Base-by-base conservation (phyloP, 2,797 vertebrate species). In the Tachyglossus aculeatus region DNA sequence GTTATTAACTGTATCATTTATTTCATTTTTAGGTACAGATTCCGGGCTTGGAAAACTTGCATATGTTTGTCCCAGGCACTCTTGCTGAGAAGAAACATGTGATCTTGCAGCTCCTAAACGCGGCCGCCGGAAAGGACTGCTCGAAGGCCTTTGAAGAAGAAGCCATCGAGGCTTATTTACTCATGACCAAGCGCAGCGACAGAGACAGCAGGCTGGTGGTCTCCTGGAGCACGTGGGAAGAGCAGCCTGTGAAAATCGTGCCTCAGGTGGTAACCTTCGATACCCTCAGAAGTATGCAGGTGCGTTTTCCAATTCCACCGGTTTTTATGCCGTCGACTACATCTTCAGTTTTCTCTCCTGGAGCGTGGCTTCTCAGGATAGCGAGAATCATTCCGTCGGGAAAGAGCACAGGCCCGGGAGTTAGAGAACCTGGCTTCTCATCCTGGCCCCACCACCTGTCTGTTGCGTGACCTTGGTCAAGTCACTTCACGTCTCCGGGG, bases 101-200 rank as follows among this genome's bases (percentile, higher is more conserved):
- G 54, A 95, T 99, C 82, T 88, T 99, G 77, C 97, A 98, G 87
- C 89, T 99, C n/a, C 94, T 99, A 34, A 97, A 96, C 19, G 95
- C 97, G 0, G 96, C 97, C 9, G 95, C 96, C 2, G 98, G 98
- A 13, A 98, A 98, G 81, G 97, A 98, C 87, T 99, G 97, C 85
- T 98, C 96, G 3, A 97, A 97, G 85, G 96, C 99, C 68, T 94
- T 93, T 0, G 97, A 99, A 9, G 97, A 99, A 1, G 85, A 95
- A 3, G 74, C 89, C 0, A 93, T 96, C 7, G 97, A 98, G 11
- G 92, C 95, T 33, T 96, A 95, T 64, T 92, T 99, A 53, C 94
- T 99, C 2, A 96, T 99, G 89, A 97, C 95, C 86, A 99, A 99
- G 74, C 94, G 94, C 14, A 78, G 91, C 31, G 92, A 91, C 2